Evolutionary conservation across 2,797 vertebrate species (phyloP), one percentile per base, ranked within the genome.

Genomic region (Botia kubotai): DNA sequence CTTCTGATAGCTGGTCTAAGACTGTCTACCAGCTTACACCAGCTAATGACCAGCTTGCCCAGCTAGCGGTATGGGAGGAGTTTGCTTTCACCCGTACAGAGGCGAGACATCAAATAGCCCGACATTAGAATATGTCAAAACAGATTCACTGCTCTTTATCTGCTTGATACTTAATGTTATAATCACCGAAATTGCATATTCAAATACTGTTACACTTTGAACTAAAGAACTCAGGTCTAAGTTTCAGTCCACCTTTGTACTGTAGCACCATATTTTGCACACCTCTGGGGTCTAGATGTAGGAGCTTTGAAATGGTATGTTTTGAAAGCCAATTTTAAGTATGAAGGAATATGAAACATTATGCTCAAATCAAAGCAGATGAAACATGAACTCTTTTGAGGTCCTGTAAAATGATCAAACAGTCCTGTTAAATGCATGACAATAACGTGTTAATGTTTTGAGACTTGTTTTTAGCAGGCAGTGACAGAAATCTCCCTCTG

Each of bases 91-190:
- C 16, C 33, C 14, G 8, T 66, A 66, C 6, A 19, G 29, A 39
- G 50, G n/a, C 19, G 46, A 53, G 46, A 23, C n/a, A 14, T 66
- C n/a, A 66, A 53, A 57, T 21, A 46, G 11, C 4, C 39, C 29
- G 26, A 71, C 23, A 60, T 33, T 17, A 19, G 33, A 58, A 69
- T 46, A 29, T 62, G 53, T 69, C 36, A 48, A 50, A 70, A 57
- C 14, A 58, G 67, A 1, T 43, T 69, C 3, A 6, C 16, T 0
- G 33, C 63, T 19, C 4, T 39, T 39, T 26, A 12, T 67, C 36
- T 19, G 53, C 33, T 16, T 50, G 16, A 78, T 26, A 33, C 39
- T 17, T 48, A 26, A 50, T 50, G 17, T 70, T 17, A 23, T 7
- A 69, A 60, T 60, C 39, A 46, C 12, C 14, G 17, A 70, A 60